Percentiles rank a stretch among this genome's conserved stretches.
These are phyloP conservation scores for Cossypha polioptera DNA, from an alignment of 2,797 vertebrate species.

Conservation along the genomic window DNA sequence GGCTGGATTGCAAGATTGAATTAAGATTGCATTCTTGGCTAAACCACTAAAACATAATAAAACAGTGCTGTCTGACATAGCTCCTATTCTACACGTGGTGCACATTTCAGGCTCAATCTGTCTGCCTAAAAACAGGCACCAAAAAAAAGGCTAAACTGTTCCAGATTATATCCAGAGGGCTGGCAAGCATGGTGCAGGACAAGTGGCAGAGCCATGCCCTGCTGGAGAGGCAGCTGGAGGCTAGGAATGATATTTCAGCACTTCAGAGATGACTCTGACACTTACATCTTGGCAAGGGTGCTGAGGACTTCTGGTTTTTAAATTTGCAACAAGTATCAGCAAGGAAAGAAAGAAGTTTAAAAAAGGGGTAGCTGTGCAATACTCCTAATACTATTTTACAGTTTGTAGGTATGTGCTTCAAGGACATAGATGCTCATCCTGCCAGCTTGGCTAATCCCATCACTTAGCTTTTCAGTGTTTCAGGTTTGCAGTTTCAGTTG, in stretches of 20 bases:
- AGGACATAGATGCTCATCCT: neutral
- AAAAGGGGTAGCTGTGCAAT: neutral
- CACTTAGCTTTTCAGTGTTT: neutral
- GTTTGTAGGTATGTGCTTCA: neutral
- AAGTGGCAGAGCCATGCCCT: neutral
- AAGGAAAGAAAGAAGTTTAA: neutral
- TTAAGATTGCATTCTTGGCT: conserved; percentile 12
- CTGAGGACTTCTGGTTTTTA: neutral
- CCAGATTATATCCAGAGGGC: neutral
- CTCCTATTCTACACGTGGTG: neutral
- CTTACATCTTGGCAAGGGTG: neutral
- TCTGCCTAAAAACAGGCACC: neutral
- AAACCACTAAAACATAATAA: neutral
- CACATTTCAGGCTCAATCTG: conserved; percentile 20
- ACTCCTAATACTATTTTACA: neutral
- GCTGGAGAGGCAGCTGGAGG: conserved; percentile 11
- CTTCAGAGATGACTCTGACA: neutral
- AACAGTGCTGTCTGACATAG: conserved; percentile 18
- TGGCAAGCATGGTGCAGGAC: neutral
- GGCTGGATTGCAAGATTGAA: neutral
- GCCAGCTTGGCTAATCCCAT: neutral
- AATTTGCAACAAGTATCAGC: neutral
- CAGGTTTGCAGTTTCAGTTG: neutral
- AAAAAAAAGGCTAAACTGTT: neutral
- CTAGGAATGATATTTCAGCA: neutral